Percentiles rank a stretch among this genome's conserved stretches.
phyloP scores from a whole-genome alignment of 1,140 invertebrate species.

The Paracyclopina nana region DNA sequence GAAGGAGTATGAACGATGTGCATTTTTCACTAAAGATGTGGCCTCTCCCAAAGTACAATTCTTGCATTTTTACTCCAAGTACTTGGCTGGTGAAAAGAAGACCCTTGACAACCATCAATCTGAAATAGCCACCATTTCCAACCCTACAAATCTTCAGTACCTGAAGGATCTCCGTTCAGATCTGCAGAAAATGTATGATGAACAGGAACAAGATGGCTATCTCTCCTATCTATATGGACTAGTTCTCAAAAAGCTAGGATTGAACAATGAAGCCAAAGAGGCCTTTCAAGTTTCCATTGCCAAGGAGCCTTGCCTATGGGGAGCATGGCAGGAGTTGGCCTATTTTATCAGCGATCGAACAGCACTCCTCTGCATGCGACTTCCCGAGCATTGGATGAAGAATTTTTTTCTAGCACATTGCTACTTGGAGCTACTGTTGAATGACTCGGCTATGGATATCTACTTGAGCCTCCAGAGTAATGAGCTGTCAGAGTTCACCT shows the following conservation, averaged over 20 bases:
- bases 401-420: constrained; percentile 76
- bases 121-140: constrained; percentile 4
- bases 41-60: constrained; percentile 45
- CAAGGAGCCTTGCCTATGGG: constrained; percentile 65
- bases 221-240: constrained; percentile 76
- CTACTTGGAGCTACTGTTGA: constrained; percentile 69
- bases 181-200: constrained; percentile 19
- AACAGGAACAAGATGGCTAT: constrained; percentile 45
- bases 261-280: constrained; percentile 47
- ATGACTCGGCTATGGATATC: constrained; percentile 66
- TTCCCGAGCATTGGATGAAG: constrained; percentile 70
- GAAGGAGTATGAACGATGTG: constrained; percentile 63
- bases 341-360: constrained; percentile 57
- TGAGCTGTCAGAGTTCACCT: constrained; percentile 67
- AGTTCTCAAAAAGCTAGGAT: constrained; percentile 65
- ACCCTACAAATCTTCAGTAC: constrained; percentile 17
- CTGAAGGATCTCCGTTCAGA: constrained; percentile 19
- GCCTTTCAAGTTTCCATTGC: constrained; percentile 54
- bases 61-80: constrained; percentile 60
- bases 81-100: constrained; percentile 70
- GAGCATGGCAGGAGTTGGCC: constrained; percentile 78
- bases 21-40: constrained; percentile 54
- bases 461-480: constrained; percentile 50
- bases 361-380: constrained; percentile 20
- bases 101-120: constrained; percentile 21